phyloP scores from a whole-genome alignment of 2,888 invertebrate genomes.

The Sinodicranocentrus sp. region DNA sequence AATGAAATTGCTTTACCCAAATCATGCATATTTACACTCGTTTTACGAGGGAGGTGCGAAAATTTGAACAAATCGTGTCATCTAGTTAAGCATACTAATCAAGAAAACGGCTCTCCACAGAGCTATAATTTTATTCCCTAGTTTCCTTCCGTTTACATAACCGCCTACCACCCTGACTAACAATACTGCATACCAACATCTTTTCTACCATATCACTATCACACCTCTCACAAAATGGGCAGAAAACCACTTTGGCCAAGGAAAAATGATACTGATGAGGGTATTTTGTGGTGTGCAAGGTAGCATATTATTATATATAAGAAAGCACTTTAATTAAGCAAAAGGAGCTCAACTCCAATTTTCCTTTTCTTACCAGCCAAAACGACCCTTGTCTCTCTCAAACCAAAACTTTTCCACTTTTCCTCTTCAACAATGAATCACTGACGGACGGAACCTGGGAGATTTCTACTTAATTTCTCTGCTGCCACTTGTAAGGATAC shows the following conservation, averaged over 20 bases:
- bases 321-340: slow-evolving; percentile 53
- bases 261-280: slow-evolving; percentile 29
- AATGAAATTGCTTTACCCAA: too few species aligned
- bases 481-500: neutral
- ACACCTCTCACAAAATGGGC: neutral
- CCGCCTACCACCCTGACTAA: slow-evolving; percentile 14
- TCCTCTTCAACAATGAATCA: slow-evolving; percentile 34
- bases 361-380: slow-evolving; percentile 16
- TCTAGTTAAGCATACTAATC: slow-evolving; percentile 23
- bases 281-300: slow-evolving; percentile 18
- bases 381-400: slow-evolving; percentile 2
- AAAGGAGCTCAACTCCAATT: slow-evolving; percentile 40
- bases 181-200: neutral
- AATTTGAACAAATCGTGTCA: slow-evolving; percentile 26
- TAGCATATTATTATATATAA: slow-evolving; percentile 27
- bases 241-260: neutral
- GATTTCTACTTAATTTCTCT: slow-evolving; percentile 4
- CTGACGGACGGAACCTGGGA: neutral
- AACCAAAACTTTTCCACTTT: slow-evolving; percentile 27
- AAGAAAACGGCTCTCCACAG: slow-evolving; percentile 31
- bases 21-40: too few species aligned
- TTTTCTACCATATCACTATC: neutral
- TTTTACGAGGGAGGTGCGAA: slow-evolving; percentile 10
- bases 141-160: slow-evolving; percentile 20
- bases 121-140: slow-evolving; percentile 32